These are phyloP conservation scores for Anastrepha obliqua DNA, from an alignment of 1,140 invertebrate species.

Conservation along the genomic window DNA sequence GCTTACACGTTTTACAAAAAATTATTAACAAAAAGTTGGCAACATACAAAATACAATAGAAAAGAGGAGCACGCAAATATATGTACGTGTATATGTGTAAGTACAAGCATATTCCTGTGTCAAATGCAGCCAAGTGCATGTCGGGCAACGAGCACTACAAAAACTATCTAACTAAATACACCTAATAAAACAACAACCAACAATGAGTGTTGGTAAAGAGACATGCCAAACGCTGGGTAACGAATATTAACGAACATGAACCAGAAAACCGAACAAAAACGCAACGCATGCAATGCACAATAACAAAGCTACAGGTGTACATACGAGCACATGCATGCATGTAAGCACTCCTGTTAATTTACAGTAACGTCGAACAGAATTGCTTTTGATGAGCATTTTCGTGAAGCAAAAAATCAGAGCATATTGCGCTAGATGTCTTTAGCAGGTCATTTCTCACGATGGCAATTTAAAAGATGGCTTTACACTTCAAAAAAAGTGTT, in stretches of 20 bases:
- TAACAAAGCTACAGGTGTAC: not conserved
- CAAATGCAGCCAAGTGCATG: conserved; percentile 1
- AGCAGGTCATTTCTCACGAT: no score
- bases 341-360: not conserved
- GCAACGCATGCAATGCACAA: not conserved
- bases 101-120: not conserved
- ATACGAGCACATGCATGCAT: not conserved
- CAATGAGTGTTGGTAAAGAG: not conserved
- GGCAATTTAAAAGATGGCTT: no score
- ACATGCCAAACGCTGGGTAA: not conserved
- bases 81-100: not conserved
- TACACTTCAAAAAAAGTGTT: no score
- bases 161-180: not conserved
- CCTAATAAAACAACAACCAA: not conserved
- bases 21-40: not conserved
- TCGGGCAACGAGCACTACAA: not conserved
- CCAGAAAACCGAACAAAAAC: not conserved
- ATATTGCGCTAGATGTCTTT: no score
- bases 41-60: not conserved
- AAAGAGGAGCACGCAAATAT: not conserved
- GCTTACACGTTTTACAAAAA: not conserved
- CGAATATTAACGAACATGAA: not conserved
- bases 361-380: not conserved
- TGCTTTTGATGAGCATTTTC: no score
- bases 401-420: no score